Conservation (phyloP, 2,888 invertebrate species). For the Hirtodrosophila trivittata region DNA sequence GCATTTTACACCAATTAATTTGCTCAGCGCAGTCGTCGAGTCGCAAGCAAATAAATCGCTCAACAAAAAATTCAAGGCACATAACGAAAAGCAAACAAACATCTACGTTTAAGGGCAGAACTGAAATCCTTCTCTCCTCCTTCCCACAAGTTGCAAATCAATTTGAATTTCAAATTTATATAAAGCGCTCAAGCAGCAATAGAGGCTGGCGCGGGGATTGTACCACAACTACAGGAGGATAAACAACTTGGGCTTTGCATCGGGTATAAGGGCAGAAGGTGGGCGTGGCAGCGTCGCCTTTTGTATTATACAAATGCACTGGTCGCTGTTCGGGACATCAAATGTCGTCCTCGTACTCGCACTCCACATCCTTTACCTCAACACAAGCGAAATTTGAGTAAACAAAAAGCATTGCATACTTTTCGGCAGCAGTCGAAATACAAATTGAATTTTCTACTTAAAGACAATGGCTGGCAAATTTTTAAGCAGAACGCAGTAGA, state of each 20-base stretch:
- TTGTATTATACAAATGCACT: conserved; percentile 57
- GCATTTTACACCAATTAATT: conserved; percentile 73
- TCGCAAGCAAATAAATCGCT: conserved; percentile 41
- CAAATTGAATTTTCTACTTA: conserved; percentile 75
- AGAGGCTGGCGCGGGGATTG: not conserved
- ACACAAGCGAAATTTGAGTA: conserved; percentile 19
- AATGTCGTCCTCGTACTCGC: conserved; percentile 45
- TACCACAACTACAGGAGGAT: conserved; percentile 14
- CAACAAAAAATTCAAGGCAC: conserved; percentile 32
- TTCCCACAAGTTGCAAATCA: conserved; percentile 56
- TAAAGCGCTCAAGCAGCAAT: conserved; percentile 17
- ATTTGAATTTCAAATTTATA: conserved; percentile 75
- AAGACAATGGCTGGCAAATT: conserved; percentile 69
- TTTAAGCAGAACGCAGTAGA: conserved; percentile 23
- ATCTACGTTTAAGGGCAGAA: conserved; percentile 31
- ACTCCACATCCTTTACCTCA: too few relatives aligned
- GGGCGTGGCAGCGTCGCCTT: conserved; percentile 10
- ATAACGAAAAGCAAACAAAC: conserved; percentile 59
- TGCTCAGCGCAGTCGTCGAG: conserved; percentile 22
- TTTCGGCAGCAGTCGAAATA: conserved; percentile 41
- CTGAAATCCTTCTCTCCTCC: not conserved
- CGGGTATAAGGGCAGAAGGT: not conserved
- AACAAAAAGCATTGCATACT: conserved; percentile 49
- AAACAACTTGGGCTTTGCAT: conserved; percentile 38
- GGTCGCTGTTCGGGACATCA: conserved; percentile 45